phyloP scores from a whole-genome alignment of 2,113 vertebrate species.

The Triplophysa dalaica region DNA sequence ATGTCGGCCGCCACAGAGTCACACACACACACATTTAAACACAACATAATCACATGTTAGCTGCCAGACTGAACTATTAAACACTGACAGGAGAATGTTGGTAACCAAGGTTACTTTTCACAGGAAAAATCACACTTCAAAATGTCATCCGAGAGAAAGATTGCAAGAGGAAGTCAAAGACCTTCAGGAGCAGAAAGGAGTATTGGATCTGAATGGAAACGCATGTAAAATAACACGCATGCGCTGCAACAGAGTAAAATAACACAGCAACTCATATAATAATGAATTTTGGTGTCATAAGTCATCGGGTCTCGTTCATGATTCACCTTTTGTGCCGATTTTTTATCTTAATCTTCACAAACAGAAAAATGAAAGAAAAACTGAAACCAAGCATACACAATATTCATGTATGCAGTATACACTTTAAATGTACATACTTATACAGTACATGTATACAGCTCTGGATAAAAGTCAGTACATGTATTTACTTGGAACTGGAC shows the following conservation, averaged over 20 bases:
- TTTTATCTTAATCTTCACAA: no score
- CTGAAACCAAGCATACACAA: no score
- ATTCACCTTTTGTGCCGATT: background rate
- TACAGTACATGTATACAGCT: no score
- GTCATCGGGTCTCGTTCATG: background rate
- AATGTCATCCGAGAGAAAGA: constrained; percentile 27
- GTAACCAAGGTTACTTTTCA: constrained; percentile 47
- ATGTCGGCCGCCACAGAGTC: background rate
- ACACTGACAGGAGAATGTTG: constrained; percentile 35
- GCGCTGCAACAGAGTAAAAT: background rate
- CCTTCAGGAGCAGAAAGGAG: background rate
- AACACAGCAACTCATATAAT: background rate
- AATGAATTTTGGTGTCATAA: background rate
- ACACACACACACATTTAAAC: constrained; percentile 8
- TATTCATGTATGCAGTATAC: no score
- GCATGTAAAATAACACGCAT: background rate
- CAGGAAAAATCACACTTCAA: constrained; percentile 36
- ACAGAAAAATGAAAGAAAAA: no score
- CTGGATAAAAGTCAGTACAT: no score
- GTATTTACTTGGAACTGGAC: no score
- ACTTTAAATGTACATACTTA: no score
- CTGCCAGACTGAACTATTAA: constrained; percentile 41
- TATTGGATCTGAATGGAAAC: background rate
- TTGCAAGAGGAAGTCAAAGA: constrained; percentile 1
- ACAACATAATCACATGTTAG: constrained; percentile 47